These are phyloP conservation scores for Eueremaeus valkanovi DNA, from an alignment of 2,888 invertebrate species.

Conservation along the genomic window DNA sequence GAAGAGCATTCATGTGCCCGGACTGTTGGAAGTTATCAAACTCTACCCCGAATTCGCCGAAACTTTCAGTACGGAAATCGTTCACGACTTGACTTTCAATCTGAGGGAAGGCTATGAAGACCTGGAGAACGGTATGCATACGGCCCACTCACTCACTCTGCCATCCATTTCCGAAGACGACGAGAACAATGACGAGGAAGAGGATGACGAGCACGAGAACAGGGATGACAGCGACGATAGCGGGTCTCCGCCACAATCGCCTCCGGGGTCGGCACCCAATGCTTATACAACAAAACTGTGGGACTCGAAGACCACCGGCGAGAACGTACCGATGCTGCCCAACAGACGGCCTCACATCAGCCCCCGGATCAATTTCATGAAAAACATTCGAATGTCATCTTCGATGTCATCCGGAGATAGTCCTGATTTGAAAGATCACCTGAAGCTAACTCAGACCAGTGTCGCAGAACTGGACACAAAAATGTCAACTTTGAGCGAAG, in stretches of 20 bases:
- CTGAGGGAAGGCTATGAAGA: constrained; percentile 88
- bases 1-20: constrained; percentile 86
- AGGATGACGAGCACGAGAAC: constrained; percentile 56
- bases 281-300: background rate
- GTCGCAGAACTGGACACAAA: constrained; percentile 76
- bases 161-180: constrained; percentile 95
- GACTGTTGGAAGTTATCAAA: constrained; percentile 79
- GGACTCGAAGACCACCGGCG: background rate
- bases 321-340: background rate
- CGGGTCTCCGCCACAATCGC: constrained; percentile 27
- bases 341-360: background rate
- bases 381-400: constrained; percentile 13
- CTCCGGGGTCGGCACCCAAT: background rate
- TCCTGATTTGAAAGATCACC: constrained; percentile 44
- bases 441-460: constrained; percentile 48
- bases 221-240: background rate
- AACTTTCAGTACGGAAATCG: constrained; percentile 87
- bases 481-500: constrained; percentile 74
- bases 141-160: constrained; percentile 70
- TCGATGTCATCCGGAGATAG: constrained; percentile 43
- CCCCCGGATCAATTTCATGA: background rate
- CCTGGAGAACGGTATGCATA: constrained; percentile 14
- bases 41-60: constrained; percentile 92
- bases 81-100: constrained; percentile 91
- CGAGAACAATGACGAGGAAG: constrained; percentile 69